Conservation (phyloP, 2,113 vertebrate genomes). For the Burhinus oedicnemus region DNA sequence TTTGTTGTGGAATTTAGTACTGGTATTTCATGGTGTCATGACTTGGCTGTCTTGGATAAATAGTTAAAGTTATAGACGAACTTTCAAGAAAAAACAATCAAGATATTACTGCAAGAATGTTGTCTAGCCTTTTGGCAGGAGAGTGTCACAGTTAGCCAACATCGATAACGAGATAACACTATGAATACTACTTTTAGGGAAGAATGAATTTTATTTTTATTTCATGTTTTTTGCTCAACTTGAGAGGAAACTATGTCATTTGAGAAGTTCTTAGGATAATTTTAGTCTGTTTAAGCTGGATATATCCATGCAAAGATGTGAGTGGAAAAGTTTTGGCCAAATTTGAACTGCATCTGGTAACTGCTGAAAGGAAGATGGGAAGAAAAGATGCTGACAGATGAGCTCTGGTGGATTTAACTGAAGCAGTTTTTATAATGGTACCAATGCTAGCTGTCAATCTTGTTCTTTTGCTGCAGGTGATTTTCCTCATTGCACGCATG, state of each 20-base stretch:
- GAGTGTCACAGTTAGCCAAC: background rate
- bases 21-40: background rate
- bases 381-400: background rate
- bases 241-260: background rate
- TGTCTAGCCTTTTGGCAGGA: background rate
- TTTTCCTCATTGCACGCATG: background rate
- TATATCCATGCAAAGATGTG: background rate
- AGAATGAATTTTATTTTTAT: background rate
- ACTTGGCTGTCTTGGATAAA: background rate
- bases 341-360: background rate
- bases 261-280: background rate
- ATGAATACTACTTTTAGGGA: background rate
- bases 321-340: background rate
- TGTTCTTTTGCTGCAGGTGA: background rate
- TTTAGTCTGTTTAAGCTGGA: background rate
- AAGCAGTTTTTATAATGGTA: background rate
- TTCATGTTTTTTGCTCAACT: background rate
- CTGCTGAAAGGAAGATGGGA: background rate
- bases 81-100: background rate
- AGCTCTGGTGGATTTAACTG: background rate
- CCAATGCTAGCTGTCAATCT: background rate
- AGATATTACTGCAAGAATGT: background rate
- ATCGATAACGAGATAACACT: background rate
- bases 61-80: background rate
- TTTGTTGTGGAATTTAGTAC: background rate